Percentiles rank a stretch among this genome's conserved stretches.
These are phyloP conservation scores for Hydrolagus affinis DNA, from an alignment of 2,113 vertebrate species.

Conservation along the genomic window DNA sequence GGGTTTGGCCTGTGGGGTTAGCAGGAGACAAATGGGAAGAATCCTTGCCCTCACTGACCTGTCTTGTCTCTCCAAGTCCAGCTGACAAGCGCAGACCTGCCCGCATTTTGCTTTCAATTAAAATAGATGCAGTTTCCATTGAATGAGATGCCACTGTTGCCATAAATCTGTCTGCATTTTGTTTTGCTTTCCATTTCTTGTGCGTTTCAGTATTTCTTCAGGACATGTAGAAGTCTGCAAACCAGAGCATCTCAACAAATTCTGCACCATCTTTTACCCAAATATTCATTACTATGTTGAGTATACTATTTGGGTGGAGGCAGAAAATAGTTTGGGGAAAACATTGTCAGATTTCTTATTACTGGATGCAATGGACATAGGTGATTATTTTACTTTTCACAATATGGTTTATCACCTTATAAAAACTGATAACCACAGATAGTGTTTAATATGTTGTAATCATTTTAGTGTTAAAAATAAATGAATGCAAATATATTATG, in stretches of 20 bases:
- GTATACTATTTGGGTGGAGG: constrained; percentile 11
- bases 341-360: neutral
- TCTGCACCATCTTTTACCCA: constrained; percentile 7
- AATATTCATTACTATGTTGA: constrained; percentile 1
- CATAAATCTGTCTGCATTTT: neutral
- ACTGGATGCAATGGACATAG: neutral
- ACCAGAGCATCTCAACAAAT: neutral
- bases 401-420: neutral
- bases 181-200: neutral
- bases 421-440: neutral
- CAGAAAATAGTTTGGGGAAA: neutral
- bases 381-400: neutral
- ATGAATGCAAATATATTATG: no score
- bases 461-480: neutral
- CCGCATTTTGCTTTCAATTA: no score
- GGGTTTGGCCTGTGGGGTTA: no score
- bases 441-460: neutral
- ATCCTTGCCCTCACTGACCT: no score
- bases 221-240: neutral
- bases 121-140: neutral
- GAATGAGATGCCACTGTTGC: neutral
- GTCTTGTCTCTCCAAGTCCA: no score
- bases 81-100: no score
- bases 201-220: constrained; percentile 1
- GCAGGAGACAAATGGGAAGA: no score